Evolutionary conservation across 2,113 vertebrate species (phyloP), one percentile per base, ranked within the genome.

Genomic region (Coracopsis vasa): DNA sequence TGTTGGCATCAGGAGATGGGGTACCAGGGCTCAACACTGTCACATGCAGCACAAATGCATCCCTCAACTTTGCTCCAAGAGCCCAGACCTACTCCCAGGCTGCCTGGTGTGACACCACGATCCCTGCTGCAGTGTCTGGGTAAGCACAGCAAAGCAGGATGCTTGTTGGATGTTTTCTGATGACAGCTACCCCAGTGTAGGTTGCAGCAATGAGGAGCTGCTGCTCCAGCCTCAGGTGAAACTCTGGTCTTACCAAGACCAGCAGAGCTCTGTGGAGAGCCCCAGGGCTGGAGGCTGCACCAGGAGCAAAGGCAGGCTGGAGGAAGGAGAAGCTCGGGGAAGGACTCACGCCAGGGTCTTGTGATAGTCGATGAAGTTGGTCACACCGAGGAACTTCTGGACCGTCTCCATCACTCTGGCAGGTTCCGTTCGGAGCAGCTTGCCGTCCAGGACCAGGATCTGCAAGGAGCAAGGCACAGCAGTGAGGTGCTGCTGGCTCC

Each of bases 401-500:
- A 99, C 99, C 2, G 98, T 98, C 64, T 99, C 99, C 99, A 99
- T 99, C 95, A 99, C 97, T 85, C 98, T 98, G 87, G 99, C 99
- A 0, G 99, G 99, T 95, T 99, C 99, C 0, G 99, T 99, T 89
- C 99, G 99, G 75, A 99, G 98, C 97, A 99, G 98, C 95, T 99
- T 99, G 61, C 99, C 99, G 24, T 99, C 99, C 97, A 99, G 97
- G 85, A 99, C 99, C 84, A 99, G 98, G 95, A 99, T 98, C 99
- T 99, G 96, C 53, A 86, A 47, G 82, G 75, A 84, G 37, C 62
- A 60, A 85, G 54, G 73, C 37, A 54, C 11, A 44, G 13, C 0
- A 0, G 12, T 61, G 70, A 61, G 42, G 24, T 37, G 88, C 39
- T 3, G 7, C 33, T 50, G 70, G 31, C 65, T 94, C 39, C 61